These are phyloP conservation scores for Coenobita brevimanus DNA, from an alignment of 1,140 invertebrate genomes.

Conservation along the genomic window DNA sequence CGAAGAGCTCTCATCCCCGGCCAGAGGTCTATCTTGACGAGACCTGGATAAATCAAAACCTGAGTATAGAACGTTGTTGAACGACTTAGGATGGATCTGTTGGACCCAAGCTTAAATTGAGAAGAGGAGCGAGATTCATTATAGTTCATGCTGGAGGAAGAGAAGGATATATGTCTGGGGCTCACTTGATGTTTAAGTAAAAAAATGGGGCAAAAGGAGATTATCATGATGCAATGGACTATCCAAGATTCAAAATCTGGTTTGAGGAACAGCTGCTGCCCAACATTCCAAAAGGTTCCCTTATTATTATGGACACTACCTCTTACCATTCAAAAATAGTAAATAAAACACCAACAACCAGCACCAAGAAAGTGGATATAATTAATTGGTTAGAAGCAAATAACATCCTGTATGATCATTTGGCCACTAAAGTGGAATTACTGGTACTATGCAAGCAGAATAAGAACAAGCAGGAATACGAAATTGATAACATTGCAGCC, in stretches of 20 bases:
- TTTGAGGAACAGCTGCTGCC: constrained; percentile 70
- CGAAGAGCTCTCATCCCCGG: neutral
- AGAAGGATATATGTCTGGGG: constrained; percentile 60
- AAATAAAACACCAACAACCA: neutral
- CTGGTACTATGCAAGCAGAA: neutral
- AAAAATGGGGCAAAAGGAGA: constrained; percentile 43
- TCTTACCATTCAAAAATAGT: constrained; percentile 72
- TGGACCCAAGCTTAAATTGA: neutral
- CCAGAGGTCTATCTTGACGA: constrained; percentile 28
- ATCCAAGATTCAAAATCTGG: constrained; percentile 62
- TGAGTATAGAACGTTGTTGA: neutral
- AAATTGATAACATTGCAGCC: no score
- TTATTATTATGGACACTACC: constrained; percentile 73
- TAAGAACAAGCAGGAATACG: neutral
- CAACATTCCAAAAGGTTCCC: constrained; percentile 70
- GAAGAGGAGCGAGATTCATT: constrained; percentile 58
- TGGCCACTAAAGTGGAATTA: neutral
- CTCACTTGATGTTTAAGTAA: constrained; percentile 45
- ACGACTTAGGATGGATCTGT: neutral
- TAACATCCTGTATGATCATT: neutral
- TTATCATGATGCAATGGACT: constrained; percentile 67
- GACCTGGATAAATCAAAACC: constrained; percentile 23
- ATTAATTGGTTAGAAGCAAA: no score
- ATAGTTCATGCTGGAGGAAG: constrained; percentile 63
- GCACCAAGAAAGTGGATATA: no score